Conservation (phyloP, 2,888 invertebrate genomes). For the Ichneumoninae sp. region DNA sequence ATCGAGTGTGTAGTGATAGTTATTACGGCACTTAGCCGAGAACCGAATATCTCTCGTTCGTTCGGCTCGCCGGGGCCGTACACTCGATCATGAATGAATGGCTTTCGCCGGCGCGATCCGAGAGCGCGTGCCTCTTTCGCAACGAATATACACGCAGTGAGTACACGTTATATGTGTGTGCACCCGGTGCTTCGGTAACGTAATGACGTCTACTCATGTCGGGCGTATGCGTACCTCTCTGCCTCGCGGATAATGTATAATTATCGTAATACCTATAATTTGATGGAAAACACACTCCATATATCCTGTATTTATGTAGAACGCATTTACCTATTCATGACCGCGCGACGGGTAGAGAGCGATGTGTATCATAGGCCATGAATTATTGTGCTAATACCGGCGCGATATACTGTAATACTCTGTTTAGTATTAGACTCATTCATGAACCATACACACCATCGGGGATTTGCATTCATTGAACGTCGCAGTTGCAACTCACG, state of each 20-base stretch:
- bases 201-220: conserved; percentile 65
- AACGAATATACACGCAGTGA: conserved; percentile 43
- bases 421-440: conserved; percentile 50
- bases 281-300: conserved; percentile 69
- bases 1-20: conserved; percentile 34
- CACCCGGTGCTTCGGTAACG: conserved; percentile 54
- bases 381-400: conserved; percentile 65
- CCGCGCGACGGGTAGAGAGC: conserved; percentile 54
- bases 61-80: conserved; percentile 37
- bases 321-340: conserved; percentile 67
- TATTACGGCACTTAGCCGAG: conserved; percentile 48
- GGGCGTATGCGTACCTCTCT: conserved; percentile 39
- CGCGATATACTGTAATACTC: conserved; percentile 59
- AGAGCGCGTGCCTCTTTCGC: conserved; percentile 55
- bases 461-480: conserved; percentile 5
- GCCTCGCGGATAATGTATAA: conserved; percentile 67
- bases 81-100: conserved; percentile 66
- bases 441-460: conserved; percentile 25
- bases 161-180: conserved; percentile 45
- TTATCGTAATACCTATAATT: conserved; percentile 74
- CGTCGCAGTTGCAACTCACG: neutral
- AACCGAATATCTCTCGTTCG: conserved; percentile 58
- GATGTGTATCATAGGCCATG: conserved; percentile 63
- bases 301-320: conserved; percentile 70
- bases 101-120: conserved; percentile 9